phyloP scores from a whole-genome alignment of 2,113 vertebrate species.

The Limnothrissa miodon region DNA sequence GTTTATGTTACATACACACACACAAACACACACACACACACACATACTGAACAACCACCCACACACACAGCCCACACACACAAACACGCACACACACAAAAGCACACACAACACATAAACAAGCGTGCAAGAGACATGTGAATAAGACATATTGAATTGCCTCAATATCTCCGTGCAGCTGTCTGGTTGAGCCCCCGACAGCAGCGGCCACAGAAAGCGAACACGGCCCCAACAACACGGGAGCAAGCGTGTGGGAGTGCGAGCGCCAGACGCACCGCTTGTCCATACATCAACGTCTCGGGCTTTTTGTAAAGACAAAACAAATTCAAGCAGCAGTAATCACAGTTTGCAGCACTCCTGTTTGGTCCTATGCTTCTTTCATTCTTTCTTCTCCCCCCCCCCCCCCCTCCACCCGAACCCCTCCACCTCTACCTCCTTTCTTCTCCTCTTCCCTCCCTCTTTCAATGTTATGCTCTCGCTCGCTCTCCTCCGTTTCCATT shows the following conservation, averaged over 20 bases:
- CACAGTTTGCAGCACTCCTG: conserved; percentile 56
- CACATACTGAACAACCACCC: too few relatives aligned
- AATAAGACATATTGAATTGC: conserved; percentile 1
- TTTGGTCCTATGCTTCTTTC: conserved; percentile 30
- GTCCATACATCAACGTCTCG: not conserved
- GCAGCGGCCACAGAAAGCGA: too few relatives aligned
- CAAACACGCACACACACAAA: not conserved
- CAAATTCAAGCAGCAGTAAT: conserved; percentile 19
- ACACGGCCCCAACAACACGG: too few relatives aligned
- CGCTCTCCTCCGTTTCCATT: conserved; percentile 66
- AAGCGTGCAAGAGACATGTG: not conserved
- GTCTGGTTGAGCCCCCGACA: not conserved
- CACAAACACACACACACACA: conserved; percentile 1
- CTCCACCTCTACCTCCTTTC: too few relatives aligned
- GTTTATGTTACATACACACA: not conserved
- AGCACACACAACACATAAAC: not conserved
- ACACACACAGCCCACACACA: conserved; percentile 11
- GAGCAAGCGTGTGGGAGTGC: not conserved
- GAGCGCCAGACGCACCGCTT: conserved; percentile 18
- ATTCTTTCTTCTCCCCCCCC: not conserved
- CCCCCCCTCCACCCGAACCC: too few relatives aligned
- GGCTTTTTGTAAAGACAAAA: not conserved
- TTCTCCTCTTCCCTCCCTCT: conserved; percentile 16
- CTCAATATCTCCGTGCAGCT: conserved; percentile 2
- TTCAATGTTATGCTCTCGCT: conserved; percentile 53